Percentiles rank a stretch among this genome's conserved stretches.
These are phyloP conservation scores for Zaprionus ornatus DNA, from an alignment of 1,140 invertebrate genomes.

Conservation along the genomic window DNA sequence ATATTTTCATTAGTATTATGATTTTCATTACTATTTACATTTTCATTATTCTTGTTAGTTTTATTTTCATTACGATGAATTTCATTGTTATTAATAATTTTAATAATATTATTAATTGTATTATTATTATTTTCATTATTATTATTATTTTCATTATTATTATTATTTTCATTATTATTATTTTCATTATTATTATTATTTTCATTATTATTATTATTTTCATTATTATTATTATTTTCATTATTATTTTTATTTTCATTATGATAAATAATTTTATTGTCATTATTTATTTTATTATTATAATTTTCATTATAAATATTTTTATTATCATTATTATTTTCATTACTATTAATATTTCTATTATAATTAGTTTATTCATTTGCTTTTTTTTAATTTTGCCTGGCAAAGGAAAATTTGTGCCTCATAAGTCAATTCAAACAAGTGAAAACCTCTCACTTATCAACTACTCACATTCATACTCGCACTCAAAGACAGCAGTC, in stretches of 20 bases:
- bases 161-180: background rate
- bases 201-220: background rate
- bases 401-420: background rate
- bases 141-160: background rate
- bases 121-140: too few species aligned
- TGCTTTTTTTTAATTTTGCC: background rate
- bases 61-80: too few species aligned
- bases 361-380: background rate
- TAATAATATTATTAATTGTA: too few species aligned
- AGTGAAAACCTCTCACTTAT: constrained; percentile 15
- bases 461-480: background rate
- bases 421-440: background rate
- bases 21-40: too few species aligned
- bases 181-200: background rate
- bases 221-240: too few species aligned
- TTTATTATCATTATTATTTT: background rate
- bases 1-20: too few species aligned
- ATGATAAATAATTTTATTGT: too few species aligned
- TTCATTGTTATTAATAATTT: too few species aligned
- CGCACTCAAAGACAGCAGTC: constrained; percentile 4
- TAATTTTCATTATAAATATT: background rate
- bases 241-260: background rate
- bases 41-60: too few species aligned
- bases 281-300: background rate
- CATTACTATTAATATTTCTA: background rate